phyloP scores from a whole-genome alignment of 2,888 invertebrate genomes.

The Agrilus mali region DNA sequence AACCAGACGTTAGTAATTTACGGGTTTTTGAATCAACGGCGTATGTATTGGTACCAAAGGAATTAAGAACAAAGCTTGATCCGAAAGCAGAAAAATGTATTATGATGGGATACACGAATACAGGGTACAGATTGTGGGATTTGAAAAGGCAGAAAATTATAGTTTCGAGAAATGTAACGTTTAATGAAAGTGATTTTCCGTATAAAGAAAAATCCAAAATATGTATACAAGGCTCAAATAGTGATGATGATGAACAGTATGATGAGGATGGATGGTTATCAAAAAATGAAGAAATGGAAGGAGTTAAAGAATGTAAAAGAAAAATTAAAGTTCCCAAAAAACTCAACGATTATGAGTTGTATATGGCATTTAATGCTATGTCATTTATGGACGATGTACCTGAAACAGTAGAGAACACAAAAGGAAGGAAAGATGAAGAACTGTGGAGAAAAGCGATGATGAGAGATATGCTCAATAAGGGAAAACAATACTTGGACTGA shows the following conservation, averaged over 20 bases:
- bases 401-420: too few species aligned
- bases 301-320: too few species aligned
- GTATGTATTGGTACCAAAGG: conserved; percentile 1
- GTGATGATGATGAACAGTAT: conserved; percentile 9
- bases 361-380: too few species aligned
- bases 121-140: conserved; percentile 12
- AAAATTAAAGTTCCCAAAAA: too few species aligned
- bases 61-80: not conserved
- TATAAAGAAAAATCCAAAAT: conserved; percentile 10
- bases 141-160: conserved; percentile 8
- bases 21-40: conserved; percentile 5
- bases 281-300: too few species aligned
- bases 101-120: conserved; percentile 10
- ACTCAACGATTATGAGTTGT: too few species aligned
- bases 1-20: conserved; percentile 2
- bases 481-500: too few species aligned
- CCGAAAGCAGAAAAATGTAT: conserved; percentile 8
- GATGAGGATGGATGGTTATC: conserved; percentile 11
- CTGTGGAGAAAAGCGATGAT: too few species aligned
- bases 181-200: conserved; percentile 12
- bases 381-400: too few species aligned
- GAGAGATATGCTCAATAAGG: too few species aligned
- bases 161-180: conserved; percentile 12
- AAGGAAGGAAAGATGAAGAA: too few species aligned
- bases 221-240: conserved; percentile 9